These are phyloP conservation scores for Pseudorhombus dupliciocellatus DNA, from an alignment of 2,113 vertebrate species.

Conservation along the genomic window DNA sequence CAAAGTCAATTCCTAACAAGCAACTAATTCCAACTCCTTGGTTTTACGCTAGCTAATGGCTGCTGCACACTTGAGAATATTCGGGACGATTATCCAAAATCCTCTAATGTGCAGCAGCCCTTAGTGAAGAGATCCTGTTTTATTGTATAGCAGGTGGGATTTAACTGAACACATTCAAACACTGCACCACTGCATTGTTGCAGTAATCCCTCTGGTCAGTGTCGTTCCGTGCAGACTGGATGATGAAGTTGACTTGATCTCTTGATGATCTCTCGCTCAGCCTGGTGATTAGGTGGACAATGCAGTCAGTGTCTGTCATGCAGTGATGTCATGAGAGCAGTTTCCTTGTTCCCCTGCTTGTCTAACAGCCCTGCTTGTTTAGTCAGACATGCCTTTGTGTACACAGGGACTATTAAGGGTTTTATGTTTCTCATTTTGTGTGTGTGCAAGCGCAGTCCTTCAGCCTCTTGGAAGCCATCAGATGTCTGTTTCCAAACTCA, in stretches of 20 bases:
- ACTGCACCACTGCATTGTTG: slow-evolving; percentile 16
- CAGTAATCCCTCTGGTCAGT: background rate
- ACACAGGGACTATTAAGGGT: slow-evolving; percentile 55
- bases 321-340: slow-evolving; percentile 47
- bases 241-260: slow-evolving; percentile 29
- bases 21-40: background rate
- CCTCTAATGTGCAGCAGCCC: too few relatives aligned
- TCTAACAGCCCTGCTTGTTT: slow-evolving; percentile 46
- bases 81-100: too few relatives aligned
- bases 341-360: slow-evolving; percentile 43
- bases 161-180: slow-evolving; percentile 23
- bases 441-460: slow-evolving; percentile 44
- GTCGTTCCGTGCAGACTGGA: slow-evolving; percentile 16
- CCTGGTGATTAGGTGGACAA: slow-evolving; percentile 59
- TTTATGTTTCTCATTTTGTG: slow-evolving; percentile 62
- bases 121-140: slow-evolving; percentile 4
- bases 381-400: slow-evolving; percentile 63
- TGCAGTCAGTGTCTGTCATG: slow-evolving; percentile 38
- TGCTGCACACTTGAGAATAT: too few relatives aligned
- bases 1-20: background rate
- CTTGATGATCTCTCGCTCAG: slow-evolving; percentile 28
- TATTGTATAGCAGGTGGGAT: background rate
- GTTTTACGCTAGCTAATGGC: background rate
- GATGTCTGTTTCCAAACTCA: slow-evolving; percentile 46
- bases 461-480: slow-evolving; percentile 55